Evolutionary conservation across 2,888 invertebrate genomes (phyloP), one percentile per base, ranked within the genome.

Genomic region (Apotomis betuletana): DNA sequence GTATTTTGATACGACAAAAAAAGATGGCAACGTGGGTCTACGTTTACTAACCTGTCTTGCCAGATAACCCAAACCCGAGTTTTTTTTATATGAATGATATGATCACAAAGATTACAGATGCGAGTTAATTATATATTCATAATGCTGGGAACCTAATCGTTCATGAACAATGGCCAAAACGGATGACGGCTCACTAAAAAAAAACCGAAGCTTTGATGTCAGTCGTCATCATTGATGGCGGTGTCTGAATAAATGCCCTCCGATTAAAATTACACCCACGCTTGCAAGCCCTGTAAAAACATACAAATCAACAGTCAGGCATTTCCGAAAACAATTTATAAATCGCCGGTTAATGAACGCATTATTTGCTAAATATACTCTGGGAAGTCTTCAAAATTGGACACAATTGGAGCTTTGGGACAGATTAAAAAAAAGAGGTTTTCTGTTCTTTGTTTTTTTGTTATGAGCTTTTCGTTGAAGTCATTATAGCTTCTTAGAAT

Each of bases 281-380:
- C 55, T 9, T 6, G n/a, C 27, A 15, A 57, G 54, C 44, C 46
- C 49, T 55, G 69, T 62, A 55, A 62, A 55, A 49, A 49, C 61
- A 54, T 15, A 57, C 61, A 69, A 58, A 63, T 60, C 58, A 52
- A 60, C 36, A 36, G 15, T 13, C 55, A 68, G 68, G 63, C 52
- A 63, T 67, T 72, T 62, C 60, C 57, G 46, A 71, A 68, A 57
- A 67, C 27, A 67, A 41, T 63, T 71, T 67, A 67, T 72, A 67
- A 67, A 54, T 52, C 9, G 49, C 49, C 71, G 62, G 71, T 49
- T 63, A 54, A 58, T 49, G 59, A 54, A 63, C 67, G 49, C 60
- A 63, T 63, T 59, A 61, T 57, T 67, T 52, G 62, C 54, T 65
- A 52, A 41, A 27, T 61, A 63, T 70, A 59, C 55, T 67, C 67